Base-by-base conservation (phyloP, 2,797 vertebrate genomes). In the Carcharodon carcharias region DNA sequence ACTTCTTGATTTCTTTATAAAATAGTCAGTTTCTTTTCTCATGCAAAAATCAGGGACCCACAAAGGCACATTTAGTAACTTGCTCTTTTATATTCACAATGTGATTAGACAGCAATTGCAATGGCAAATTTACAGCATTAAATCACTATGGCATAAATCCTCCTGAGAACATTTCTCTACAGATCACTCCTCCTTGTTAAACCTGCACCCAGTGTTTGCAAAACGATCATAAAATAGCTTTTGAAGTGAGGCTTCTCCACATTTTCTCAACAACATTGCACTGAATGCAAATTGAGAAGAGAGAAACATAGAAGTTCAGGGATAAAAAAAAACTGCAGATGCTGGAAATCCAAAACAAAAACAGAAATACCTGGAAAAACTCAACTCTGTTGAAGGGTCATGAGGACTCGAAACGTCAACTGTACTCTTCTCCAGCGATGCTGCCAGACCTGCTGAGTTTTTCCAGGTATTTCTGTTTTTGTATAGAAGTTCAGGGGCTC, bases 151-250 rank as follows among this genome's bases (percentile, higher is more conserved):
- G 23, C 93, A 95, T 67, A 95, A 95, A 71, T 71, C 93, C 65
- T 71, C 65, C 65, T 69, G 67, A 23, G 40, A 69, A 71, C 23
- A 35, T 54, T 54, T 69, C 58, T 4, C 89, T 21, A 61, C 89
- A 63, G 89, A 1, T 31, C 96, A 97, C 97, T 97, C 67, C 97
- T 69, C 69, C 97, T 96, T 97, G 98, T 97, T 97, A 97, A 98
- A 97, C 97, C 96, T 96, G 96, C 97, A 96, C 95, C 97, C 97
- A 97, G 96, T 98, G 97, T 98, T 97, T 97, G 96, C 1, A 96
- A 96, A 96, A 96, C 97, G 97, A 97, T 98, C 97, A 97, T 97
- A 97, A 97, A 97, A 97, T 71, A 97, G 96, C 93, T 97, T 97
- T 97, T 97, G 97, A 97, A 45, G 96, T 95, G n/a, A 95, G 96